phyloP scores from a whole-genome alignment of 2,797 vertebrate species.

The Gambusia yucatana region DNA sequence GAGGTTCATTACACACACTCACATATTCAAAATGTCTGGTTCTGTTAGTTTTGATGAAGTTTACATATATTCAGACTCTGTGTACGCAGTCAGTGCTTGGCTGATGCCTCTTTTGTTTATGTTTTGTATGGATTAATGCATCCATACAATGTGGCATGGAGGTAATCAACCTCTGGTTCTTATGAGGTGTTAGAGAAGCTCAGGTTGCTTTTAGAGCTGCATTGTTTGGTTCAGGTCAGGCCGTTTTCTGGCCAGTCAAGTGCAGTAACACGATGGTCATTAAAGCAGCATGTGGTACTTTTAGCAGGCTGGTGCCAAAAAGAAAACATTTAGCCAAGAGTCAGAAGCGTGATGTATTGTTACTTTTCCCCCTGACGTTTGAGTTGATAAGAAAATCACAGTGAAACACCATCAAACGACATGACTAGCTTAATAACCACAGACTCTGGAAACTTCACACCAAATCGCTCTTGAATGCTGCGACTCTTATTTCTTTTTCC shows the following conservation, averaged over 20 bases:
- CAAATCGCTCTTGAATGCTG: neutral
- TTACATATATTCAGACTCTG: neutral
- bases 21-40: neutral
- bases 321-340: neutral
- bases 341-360: neutral
- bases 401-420: neutral
- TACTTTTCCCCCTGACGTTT: neutral
- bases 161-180: neutral
- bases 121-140: neutral
- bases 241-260: neutral
- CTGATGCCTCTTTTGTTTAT: neutral
- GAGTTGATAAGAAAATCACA: neutral
- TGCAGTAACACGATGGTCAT: neutral
- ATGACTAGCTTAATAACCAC: neutral
- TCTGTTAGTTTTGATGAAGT: no score
- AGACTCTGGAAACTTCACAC: neutral
- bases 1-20: neutral
- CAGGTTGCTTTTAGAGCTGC: neutral
- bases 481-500: neutral
- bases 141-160: neutral
- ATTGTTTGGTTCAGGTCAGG: neutral
- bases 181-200: neutral
- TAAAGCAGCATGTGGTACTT: neutral
- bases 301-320: neutral
- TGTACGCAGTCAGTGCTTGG: neutral